Base-by-base conservation (phyloP, 2,888 invertebrate species). In the Exephanes ischioxanthus region DNA sequence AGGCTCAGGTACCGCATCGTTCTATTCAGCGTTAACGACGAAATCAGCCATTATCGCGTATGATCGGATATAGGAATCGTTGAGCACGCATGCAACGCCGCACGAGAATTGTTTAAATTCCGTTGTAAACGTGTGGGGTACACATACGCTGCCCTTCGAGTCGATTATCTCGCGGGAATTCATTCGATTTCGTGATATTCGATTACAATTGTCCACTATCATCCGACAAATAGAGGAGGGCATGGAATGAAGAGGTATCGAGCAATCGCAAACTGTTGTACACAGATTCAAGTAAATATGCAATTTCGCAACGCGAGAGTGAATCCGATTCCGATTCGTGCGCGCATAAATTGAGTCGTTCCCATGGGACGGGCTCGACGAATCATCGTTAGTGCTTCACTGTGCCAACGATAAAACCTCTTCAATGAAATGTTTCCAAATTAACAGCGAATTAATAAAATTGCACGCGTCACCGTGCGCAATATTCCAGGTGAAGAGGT, bases 401-500 rank as follows among this genome's bases (percentile, higher is more conserved):
- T 14, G 7, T 63, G 16, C n/a, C 63, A 30, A 63, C 30, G 11
- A 14, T 5, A 30, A 63, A 63, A 63, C 16, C 22, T 55, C 19
- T 55, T 55, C 19, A 14, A 58, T 30, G 0, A 58, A 58, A 26
- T 3, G 53, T 55, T 26, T 61, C 22, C 5, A 30, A 30, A 22
- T 30, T 30, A 61, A 26, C 19, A 22, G 9, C 61, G 9, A 55
- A 55, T 48, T 30, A 9, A 61, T 30, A 30, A 55, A 55, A 55
- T 55, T 7, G n/a, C 19, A 55, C 19, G 53, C 4, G n/a, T 19
- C 53, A 55, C 19, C 53, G 16, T 33, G 33, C 6, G 30, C 26
- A 26, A 5, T n/a, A 48, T 84, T 76, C 16, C 87, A 94, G 94
- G 98, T 98, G 86, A 98, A 98, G 93, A 96, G 98, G 70, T 98